Evolutionary conservation across 2,113 vertebrate genomes (phyloP).

Genomic region (Riparia riparia): DNA sequence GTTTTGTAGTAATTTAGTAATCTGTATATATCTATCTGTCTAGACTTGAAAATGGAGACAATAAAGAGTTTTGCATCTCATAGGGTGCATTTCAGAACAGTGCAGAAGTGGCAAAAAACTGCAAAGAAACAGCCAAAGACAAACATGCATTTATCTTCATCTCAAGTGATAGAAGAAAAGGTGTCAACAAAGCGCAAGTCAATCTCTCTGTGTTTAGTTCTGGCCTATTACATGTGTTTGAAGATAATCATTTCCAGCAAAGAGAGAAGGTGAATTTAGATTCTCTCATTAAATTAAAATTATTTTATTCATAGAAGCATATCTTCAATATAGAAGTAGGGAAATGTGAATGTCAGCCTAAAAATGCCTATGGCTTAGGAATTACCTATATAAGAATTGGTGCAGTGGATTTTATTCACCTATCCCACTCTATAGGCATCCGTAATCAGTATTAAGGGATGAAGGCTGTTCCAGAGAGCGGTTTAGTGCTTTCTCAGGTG

Average conservation of each 20-base stretch:
- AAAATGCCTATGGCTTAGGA: background rate
- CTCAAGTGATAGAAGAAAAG: background rate
- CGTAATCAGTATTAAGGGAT: background rate
- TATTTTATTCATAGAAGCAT: background rate
- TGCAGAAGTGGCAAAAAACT: background rate
- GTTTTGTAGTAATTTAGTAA: background rate
- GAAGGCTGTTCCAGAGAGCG: background rate
- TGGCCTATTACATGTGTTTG: background rate
- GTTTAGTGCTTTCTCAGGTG: background rate
- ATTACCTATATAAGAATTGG: background rate
- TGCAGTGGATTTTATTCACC: background rate
- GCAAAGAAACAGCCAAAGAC: background rate
- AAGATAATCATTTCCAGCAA: slow-evolving; percentile 16
- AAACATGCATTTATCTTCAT: background rate
- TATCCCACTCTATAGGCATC: background rate
- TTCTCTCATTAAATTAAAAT: background rate
- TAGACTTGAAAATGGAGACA: background rate
- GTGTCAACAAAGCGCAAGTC: background rate
- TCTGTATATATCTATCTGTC: background rate
- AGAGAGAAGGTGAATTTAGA: background rate
- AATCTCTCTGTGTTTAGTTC: background rate
- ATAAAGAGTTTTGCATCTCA: background rate
- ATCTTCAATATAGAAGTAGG: background rate
- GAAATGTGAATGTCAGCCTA: background rate
- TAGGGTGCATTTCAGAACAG: background rate